Evolutionary conservation across 2,797 vertebrate genomes (phyloP), one percentile per base, ranked within the genome.

Genomic region (Sarcophilus harrisii): DNA sequence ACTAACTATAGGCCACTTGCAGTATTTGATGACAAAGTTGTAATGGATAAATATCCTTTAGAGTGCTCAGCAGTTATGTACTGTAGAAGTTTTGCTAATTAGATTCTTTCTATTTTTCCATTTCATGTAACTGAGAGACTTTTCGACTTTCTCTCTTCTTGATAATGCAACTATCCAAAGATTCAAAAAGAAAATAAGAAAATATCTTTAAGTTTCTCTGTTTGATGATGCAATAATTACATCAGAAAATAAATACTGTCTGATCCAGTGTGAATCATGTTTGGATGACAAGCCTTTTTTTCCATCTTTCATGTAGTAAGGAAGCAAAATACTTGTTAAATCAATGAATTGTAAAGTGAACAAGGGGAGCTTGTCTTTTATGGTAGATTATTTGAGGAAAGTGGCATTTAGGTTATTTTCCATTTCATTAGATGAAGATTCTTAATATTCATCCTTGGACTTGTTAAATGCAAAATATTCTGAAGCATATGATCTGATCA

Each of bases 1-100:
- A 92, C 97, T 99, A 99, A 98, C 98, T 98, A 98, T 98, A 99
- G 98, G 98, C 98, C 98, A 98, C 96, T 98, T 98, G 97, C 98
- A 98, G 98, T 99, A 99, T 99, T 99, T 98, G 98, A 98, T 98
- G 98, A 99, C 95, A 98, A 98, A 98, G 98, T 98, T 98, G 97
- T 98, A 98, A 98, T 98, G 98, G 97, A 98, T 98, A 99, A 99
- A 99, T 99, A 98, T 98, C 97, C 97, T 98, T 98, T 98, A 98
- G 98, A 98, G 98, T 97, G 95, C 98, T 97, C 62, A 92, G 96
- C 96, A 98, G 97, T 97, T 97, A 98, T 93, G 95, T 62, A 94
- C 91, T 97, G 91, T 93, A 94, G 91, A 98, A 98, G 92, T 97
- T 98, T 57, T 97, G 97, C 97, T 98, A 93, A 95, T 97, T 97